Evolutionary conservation across 2,797 vertebrate genomes (phyloP).

Genomic region (Sebastes variabilis): DNA sequence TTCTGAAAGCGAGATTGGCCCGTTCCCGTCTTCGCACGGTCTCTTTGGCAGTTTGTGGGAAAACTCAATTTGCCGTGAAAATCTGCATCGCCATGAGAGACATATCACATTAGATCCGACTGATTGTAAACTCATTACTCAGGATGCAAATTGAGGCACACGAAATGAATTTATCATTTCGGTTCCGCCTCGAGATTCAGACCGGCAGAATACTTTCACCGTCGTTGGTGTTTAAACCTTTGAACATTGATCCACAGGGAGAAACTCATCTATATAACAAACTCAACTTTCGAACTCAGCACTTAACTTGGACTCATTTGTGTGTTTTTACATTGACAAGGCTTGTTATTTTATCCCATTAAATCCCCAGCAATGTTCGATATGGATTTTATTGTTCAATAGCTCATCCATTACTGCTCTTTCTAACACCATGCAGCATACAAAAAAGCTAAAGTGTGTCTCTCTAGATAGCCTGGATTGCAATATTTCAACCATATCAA

Average conservation of each 20-base stretch:
- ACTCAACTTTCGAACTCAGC: neutral
- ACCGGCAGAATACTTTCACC: neutral
- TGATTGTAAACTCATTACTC: conserved; percentile 35
- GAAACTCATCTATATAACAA: neutral
- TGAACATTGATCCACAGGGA: conserved; percentile 3
- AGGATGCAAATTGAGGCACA: conserved; percentile 28
- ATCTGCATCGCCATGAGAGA: conserved; percentile 13
- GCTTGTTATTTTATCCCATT: conserved; percentile 18
- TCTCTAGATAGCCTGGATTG: conserved; percentile 11
- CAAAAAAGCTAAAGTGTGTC: conserved; percentile 3
- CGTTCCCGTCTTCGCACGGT: neutral
- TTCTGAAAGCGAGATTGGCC: neutral
- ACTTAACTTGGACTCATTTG: conserved; percentile 3
- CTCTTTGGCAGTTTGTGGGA: conserved; percentile 10
- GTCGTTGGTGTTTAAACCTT: conserved; percentile 27
- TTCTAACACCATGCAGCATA: neutral
- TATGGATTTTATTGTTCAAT: conserved; percentile 37
- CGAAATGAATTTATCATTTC: conserved; percentile 26
- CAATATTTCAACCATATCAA: conserved; percentile 18
- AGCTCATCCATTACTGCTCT: conserved; percentile 16
- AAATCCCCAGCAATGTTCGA: conserved; percentile 15
- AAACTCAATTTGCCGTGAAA: conserved; percentile 46
- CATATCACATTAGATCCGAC: conserved; percentile 10
- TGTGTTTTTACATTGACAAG: neutral
- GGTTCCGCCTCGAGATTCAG: conserved; percentile 3